phyloP scores from a whole-genome alignment of 2,113 vertebrate species.

The Nothocercus nigrocapillus region DNA sequence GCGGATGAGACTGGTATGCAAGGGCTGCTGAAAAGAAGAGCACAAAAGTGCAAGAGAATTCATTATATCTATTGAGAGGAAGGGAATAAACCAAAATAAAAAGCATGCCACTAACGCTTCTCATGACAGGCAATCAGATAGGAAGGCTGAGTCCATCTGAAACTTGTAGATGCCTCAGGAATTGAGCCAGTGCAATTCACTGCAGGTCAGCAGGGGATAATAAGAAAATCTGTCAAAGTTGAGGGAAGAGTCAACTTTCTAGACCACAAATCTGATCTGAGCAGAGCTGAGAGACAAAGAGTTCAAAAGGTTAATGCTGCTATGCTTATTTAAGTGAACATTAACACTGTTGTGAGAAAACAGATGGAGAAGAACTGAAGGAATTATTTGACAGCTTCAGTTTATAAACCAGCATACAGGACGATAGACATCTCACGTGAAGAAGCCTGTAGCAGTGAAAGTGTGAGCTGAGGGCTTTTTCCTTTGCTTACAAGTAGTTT shows the following conservation, averaged over 20 bases:
- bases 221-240: conserved; percentile 53
- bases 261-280: conserved; percentile 48
- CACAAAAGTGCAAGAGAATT: conserved; percentile 16
- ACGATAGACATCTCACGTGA: not conserved
- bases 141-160: conserved; percentile 41
- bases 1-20: not conserved
- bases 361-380: not conserved
- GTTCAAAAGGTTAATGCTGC: conserved; percentile 59
- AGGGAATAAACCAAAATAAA: conserved; percentile 45
- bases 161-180: conserved; percentile 51
- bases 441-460: not conserved
- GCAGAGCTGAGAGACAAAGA: conserved; percentile 5
- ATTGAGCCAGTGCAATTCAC: conserved; percentile 34
- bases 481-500: conserved; percentile 35
- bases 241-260: conserved; percentile 37
- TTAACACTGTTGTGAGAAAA: conserved; percentile 43
- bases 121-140: conserved; percentile 38
- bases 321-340: conserved; percentile 34
- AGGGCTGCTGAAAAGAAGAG: conserved; percentile 19
- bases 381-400: conserved; percentile 1
- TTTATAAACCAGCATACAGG: not conserved
- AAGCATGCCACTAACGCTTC: not conserved
- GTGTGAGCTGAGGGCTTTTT: not conserved
- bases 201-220: conserved; percentile 50
- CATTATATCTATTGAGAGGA: not conserved